Evolutionary conservation across 2,797 vertebrate genomes (phyloP).

Genomic region (Aldrovandia affinis): DNA sequence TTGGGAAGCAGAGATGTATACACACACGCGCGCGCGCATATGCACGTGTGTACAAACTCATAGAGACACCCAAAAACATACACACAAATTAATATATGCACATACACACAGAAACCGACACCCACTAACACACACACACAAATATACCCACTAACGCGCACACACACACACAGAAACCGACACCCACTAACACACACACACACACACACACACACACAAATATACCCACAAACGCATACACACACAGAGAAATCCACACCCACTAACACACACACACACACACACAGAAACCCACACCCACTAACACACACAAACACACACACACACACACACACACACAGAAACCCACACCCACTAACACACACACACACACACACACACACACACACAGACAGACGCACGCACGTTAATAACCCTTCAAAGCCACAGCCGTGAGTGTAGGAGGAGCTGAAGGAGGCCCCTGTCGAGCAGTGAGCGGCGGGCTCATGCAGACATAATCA

Average conservation of each 20-base stretch:
- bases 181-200: neutral
- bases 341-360: neutral
- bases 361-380: neutral
- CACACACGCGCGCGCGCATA: neutral
- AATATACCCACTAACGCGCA: no score
- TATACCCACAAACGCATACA: neutral
- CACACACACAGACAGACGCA: neutral
- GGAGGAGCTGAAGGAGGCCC: neutral
- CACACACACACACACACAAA: neutral
- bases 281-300: neutral
- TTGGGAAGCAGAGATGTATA: no score
- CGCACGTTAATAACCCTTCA: neutral
- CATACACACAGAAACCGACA: no score
- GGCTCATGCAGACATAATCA: slow-evolving; percentile 71
- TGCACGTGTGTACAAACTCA: neutral
- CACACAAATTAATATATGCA: neutral
- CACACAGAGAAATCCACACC: no score
- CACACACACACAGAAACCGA: no score
- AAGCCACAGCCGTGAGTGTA: neutral
- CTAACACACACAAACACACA: neutral
- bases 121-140: no score
- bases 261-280: neutral
- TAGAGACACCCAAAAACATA: neutral
- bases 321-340: neutral
- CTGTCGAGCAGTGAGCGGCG: slow-evolving; percentile 62